These are phyloP conservation scores for Ciconia boyciana DNA, from an alignment of 2,113 vertebrate genomes.

Conservation along the genomic window DNA sequence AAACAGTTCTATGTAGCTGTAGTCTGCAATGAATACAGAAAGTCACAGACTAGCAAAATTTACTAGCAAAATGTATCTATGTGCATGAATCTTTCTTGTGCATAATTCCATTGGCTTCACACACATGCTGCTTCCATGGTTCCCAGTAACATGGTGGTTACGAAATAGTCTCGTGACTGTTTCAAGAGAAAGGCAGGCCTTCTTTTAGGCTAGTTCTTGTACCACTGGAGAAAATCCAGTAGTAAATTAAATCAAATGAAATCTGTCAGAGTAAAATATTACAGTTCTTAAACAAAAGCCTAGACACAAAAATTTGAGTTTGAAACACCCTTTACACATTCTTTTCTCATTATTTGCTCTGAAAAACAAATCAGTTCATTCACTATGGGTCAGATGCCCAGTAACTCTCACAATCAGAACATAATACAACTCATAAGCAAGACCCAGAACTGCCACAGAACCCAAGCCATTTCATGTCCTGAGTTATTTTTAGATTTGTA, in stretches of 20 bases:
- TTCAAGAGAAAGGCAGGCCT: neutral
- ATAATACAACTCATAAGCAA: neutral
- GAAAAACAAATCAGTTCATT: conserved; percentile 8
- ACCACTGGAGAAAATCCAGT: conserved; percentile 29
- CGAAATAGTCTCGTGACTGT: neutral
- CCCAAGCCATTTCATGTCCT: neutral
- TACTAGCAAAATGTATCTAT: neutral
- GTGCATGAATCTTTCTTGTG: neutral
- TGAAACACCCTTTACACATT: neutral
- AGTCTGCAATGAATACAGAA: neutral
- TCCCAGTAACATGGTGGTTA: neutral
- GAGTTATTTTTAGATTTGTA: neutral
- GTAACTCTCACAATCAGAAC: neutral
- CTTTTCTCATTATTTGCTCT: neutral
- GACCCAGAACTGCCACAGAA: neutral
- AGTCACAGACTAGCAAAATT: neutral
- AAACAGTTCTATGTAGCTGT: neutral
- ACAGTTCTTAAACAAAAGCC: neutral
- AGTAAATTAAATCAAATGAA: neutral
- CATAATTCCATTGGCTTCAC: neutral
- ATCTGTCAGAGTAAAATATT: neutral
- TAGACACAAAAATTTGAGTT: neutral
- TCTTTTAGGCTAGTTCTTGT: neutral
- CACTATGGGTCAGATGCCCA: neutral
- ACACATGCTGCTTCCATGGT: neutral